phyloP scores from a whole-genome alignment of 2,888 invertebrate genomes.

The Euspilapteryx auroguttella region DNA sequence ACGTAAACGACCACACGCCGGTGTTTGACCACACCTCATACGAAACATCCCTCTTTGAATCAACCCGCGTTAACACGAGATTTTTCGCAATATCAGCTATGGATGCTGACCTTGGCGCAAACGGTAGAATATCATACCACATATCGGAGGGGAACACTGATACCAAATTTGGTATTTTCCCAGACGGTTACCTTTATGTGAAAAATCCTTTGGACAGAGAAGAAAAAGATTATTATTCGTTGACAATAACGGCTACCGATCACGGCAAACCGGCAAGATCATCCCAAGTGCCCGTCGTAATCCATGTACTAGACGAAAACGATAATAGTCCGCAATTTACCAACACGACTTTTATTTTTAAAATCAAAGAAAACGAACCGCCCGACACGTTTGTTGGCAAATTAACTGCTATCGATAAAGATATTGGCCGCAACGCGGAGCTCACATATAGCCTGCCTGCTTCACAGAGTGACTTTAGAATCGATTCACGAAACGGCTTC shows the following conservation, averaged over 20 bases:
- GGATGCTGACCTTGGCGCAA: conserved; percentile 83
- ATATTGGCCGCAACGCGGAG: conserved; percentile 91
- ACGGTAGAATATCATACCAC: conserved; percentile 77
- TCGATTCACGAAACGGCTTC: conserved; percentile 89
- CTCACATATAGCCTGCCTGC: conserved; percentile 78
- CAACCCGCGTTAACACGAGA: conserved; percentile 86
- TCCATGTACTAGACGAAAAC: conserved; percentile 94
- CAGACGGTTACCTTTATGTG: conserved; percentile 91
- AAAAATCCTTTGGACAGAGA: conserved; percentile 86
- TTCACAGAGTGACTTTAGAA: conserved; percentile 78
- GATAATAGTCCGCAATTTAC: conserved; percentile 93
- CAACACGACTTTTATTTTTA: conserved; percentile 88
- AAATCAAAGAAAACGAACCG: conserved; percentile 85
- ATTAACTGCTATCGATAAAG: conserved; percentile 84
- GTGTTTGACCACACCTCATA: conserved; percentile 91
- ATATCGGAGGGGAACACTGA: conserved; percentile 87
- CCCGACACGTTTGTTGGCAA: conserved; percentile 91
- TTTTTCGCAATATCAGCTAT: conserved; percentile 89
- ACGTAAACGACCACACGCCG: conserved; percentile 95
- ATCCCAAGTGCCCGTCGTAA: conserved; percentile 87
- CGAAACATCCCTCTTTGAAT: conserved; percentile 89
- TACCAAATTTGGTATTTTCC: conserved; percentile 90
- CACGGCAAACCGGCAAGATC: conserved; percentile 76
- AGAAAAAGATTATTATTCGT: conserved; percentile 86
- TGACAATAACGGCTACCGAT: conserved; percentile 84